Evolutionary conservation across 1,140 invertebrate genomes (phyloP).

Genomic region (Pemphigus obesinymphae): DNA sequence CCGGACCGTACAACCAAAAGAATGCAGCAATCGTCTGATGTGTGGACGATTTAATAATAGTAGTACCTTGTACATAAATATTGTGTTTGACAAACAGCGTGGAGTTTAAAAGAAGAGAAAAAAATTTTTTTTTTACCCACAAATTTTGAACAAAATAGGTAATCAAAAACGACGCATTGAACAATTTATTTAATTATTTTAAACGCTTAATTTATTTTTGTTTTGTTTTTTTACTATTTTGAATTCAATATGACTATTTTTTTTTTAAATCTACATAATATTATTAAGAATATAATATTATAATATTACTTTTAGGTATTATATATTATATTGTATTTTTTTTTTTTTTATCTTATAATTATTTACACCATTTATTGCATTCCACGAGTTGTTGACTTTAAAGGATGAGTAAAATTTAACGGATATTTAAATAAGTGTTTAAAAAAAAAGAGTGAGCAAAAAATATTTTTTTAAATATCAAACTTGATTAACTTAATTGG

Average conservation of each 20-base stretch:
- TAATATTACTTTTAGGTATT: not conserved
- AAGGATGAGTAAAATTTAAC: too few relatives aligned
- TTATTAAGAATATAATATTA: not conserved
- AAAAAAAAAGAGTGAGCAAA: too few relatives aligned
- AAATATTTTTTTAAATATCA: not conserved
- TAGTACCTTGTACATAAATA: not conserved
- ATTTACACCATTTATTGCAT: not conserved
- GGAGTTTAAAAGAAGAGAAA: not conserved
- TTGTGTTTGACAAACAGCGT: not conserved
- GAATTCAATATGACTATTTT: not conserved
- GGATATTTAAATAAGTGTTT: too few relatives aligned
- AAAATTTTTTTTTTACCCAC: not conserved
- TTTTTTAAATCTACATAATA: not conserved
- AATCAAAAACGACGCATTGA: not conserved
- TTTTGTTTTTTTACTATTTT: not conserved
- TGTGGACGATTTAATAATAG: not conserved
- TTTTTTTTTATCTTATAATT: not conserved
- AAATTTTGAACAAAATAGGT: not conserved
- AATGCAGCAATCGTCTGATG: slow-evolving; percentile 24
- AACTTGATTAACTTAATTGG: not conserved
- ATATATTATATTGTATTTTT: not conserved
- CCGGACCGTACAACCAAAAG: not conserved
- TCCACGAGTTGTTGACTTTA: too few relatives aligned
- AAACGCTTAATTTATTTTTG: not conserved
- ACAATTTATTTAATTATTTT: not conserved